These are phyloP conservation scores for Odocoileus hemionus DNA, from an alignment of 2,113 vertebrate genomes.

Conservation along the genomic window DNA sequence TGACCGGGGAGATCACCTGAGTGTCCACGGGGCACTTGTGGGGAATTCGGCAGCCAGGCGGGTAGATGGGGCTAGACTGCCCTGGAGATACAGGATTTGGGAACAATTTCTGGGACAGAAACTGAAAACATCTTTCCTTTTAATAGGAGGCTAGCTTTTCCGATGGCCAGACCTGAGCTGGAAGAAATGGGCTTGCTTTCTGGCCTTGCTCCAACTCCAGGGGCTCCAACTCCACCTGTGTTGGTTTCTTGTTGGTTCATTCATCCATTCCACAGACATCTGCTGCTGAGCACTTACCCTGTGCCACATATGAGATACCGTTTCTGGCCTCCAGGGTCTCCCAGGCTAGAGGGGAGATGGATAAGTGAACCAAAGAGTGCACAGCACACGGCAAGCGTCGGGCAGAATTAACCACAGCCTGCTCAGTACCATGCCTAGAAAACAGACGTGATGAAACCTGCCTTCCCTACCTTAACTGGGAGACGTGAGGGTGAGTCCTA, in stretches of 20 bases:
- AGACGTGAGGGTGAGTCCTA: background rate
- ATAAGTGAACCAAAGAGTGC: background rate
- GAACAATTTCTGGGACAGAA: background rate
- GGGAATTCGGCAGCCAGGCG: background rate
- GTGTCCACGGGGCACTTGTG: background rate
- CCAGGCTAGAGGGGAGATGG: background rate
- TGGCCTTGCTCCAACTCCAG: background rate
- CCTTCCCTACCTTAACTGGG: background rate
- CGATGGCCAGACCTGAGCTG: background rate
- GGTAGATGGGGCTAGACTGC: background rate
- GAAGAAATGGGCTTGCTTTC: background rate
- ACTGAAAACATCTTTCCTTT: background rate
- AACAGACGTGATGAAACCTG: fast-evolving
- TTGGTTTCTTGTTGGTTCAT: background rate
- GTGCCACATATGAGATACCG: background rate
- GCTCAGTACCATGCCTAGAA: too few relatives aligned
- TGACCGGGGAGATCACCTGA: constrained; percentile 41
- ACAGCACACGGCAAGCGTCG: fast-evolving
- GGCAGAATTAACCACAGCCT: background rate
- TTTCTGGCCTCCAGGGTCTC: background rate
- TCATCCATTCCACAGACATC: background rate
- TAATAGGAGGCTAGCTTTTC: background rate
- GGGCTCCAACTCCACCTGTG: background rate
- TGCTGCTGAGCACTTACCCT: background rate
- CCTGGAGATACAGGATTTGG: background rate